Conservation (phyloP, 2,888 invertebrate genomes). For the Chouioia cunea region DNA sequence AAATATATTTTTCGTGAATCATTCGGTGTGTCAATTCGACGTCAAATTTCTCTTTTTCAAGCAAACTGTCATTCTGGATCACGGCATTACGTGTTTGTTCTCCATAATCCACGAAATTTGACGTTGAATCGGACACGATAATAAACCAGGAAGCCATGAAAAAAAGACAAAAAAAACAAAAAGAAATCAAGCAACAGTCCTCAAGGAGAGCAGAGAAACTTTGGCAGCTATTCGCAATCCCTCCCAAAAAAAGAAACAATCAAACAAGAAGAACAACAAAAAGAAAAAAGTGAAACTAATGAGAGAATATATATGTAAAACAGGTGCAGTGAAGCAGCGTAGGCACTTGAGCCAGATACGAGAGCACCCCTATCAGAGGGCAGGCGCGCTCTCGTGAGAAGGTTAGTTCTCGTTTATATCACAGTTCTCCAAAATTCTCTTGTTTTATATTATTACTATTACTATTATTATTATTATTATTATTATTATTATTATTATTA, state of each 20-base stretch:
- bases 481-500: slow-evolving; percentile 37
- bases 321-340: slow-evolving; percentile 84
- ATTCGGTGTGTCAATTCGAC: too few species aligned
- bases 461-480: slow-evolving; percentile 17
- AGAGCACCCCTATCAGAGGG: slow-evolving; percentile 99
- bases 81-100: too few species aligned
- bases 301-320: slow-evolving; percentile 72
- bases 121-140: too few species aligned
- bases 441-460: neutral
- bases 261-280: slow-evolving; percentile 12
- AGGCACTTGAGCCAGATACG: slow-evolving; percentile 89
- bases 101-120: too few species aligned
- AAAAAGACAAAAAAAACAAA: too few species aligned
- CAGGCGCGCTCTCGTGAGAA: slow-evolving; percentile 81
- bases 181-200: slow-evolving; percentile 42
- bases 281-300: neutral
- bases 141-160: too few species aligned
- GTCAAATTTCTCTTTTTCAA: too few species aligned
- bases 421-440: neutral
- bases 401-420: slow-evolving; percentile 9
- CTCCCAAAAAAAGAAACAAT: too few species aligned
- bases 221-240: too few species aligned
- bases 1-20: too few species aligned
- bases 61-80: too few species aligned
- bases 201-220: slow-evolving; percentile 12